phyloP scores from a whole-genome alignment of 2,797 vertebrate species.

The Xenopus petersii region DNA sequence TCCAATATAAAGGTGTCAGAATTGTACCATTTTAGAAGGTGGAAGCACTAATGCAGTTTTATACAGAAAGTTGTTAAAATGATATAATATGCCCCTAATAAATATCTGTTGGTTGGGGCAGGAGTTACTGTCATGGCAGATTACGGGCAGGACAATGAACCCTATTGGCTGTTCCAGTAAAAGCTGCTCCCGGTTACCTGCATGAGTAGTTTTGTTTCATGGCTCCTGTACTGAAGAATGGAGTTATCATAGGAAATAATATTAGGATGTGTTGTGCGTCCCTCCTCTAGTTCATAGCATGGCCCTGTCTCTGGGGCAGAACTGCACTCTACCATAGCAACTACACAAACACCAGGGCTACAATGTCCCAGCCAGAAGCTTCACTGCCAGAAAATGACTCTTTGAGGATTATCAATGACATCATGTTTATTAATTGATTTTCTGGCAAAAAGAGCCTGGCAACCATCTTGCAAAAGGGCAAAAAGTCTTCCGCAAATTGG shows the following conservation, averaged over 20 bases:
- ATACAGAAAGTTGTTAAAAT: too few species aligned
- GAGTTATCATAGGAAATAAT: neutral
- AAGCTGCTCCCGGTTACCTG: too few species aligned
- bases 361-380: neutral
- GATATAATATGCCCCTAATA: too few species aligned
- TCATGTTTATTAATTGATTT: slow-evolving; percentile 18
- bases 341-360: neutral
- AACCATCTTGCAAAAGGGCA: slow-evolving; percentile 12
- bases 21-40: too few species aligned
- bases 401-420: slow-evolving; percentile 5
- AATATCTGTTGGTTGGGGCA: too few species aligned
- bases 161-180: too few species aligned
- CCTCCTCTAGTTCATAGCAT: neutral
- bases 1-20: too few species aligned
- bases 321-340: neutral
- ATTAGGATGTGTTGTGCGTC: neutral
- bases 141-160: too few species aligned
- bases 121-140: too few species aligned
- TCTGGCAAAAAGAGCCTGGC: slow-evolving; percentile 4
- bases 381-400: slow-evolving; percentile 8
- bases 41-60: too few species aligned
- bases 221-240: too few species aligned
- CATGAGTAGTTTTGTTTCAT: too few species aligned
- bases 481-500: neutral
- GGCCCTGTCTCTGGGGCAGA: neutral